Evolutionary conservation across 2,797 vertebrate genomes (phyloP).

Genomic region (Mormyrus proboscirostris): DNA sequence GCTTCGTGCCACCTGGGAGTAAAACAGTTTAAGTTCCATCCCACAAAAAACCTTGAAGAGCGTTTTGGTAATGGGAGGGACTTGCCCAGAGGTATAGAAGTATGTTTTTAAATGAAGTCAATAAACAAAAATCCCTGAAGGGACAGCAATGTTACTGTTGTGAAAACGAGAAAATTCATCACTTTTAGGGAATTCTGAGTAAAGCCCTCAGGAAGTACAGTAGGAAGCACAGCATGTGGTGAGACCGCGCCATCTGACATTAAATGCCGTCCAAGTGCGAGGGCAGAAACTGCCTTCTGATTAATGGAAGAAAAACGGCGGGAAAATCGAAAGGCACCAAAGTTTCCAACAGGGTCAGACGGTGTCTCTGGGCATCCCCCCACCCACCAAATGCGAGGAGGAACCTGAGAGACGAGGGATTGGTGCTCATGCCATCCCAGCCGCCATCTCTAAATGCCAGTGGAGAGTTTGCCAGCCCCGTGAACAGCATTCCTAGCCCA

Average conservation of each 20-base stretch:
- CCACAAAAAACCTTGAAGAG: background rate
- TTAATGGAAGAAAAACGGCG: background rate
- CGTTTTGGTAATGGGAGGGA: background rate
- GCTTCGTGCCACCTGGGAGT: background rate
- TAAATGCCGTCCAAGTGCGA: background rate
- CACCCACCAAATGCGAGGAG: slow-evolving; percentile 41
- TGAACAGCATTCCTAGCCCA: slow-evolving; percentile 56
- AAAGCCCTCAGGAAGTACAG: background rate
- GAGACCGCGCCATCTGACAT: background rate
- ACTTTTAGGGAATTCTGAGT: background rate
- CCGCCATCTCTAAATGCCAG: slow-evolving; percentile 60
- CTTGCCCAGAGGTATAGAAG: background rate
- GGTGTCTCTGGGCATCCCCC: background rate
- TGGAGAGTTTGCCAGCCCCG: slow-evolving; percentile 57
- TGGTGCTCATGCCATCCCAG: slow-evolving; percentile 50
- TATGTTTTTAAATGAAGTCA: background rate
- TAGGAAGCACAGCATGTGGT: background rate
- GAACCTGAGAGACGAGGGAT: slow-evolving; percentile 34
- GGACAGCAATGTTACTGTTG: background rate
- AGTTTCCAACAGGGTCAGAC: background rate
- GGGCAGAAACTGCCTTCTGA: background rate
- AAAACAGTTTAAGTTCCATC: background rate
- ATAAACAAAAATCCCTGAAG: background rate
- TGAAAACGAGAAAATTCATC: background rate
- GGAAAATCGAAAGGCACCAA: background rate